phyloP scores from a whole-genome alignment of 2,888 invertebrate species.

The Andrena haemorrhoa region DNA sequence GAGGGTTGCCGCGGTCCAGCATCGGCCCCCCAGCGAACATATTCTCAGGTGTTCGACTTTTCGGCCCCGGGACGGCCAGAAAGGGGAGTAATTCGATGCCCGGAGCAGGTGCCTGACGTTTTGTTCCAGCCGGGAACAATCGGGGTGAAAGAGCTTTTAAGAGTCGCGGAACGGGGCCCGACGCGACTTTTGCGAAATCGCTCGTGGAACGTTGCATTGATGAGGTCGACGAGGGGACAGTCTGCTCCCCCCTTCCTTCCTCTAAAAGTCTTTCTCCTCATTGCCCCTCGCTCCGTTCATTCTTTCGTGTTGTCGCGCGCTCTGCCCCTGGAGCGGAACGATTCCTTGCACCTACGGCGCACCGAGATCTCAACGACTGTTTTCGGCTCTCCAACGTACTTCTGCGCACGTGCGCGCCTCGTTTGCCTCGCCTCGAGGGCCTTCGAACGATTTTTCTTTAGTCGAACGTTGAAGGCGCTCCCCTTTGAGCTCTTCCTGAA shows the following conservation, averaged over 20 bases:
- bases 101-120: constrained; percentile 80
- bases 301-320: constrained; percentile 4
- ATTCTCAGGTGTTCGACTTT: constrained; percentile 70
- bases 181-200: constrained; percentile 63
- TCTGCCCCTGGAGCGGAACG: constrained; percentile 58
- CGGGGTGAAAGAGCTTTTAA: constrained; percentile 66
- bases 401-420: constrained; percentile 77
- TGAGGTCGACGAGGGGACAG: constrained; percentile 36
- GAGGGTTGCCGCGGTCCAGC: constrained; percentile 27
- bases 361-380: constrained; percentile 80
- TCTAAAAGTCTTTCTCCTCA: constrained; percentile 22
- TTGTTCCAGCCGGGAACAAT: constrained; percentile 73
- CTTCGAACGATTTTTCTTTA: constrained; percentile 17
- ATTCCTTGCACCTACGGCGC: constrained; percentile 75
- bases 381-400: constrained; percentile 80
- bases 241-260: neutral
- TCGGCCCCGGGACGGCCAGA: constrained; percentile 49
- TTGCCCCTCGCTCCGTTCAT: constrained; percentile 13
- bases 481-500: too few species aligned
- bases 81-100: constrained; percentile 80
- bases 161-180: constrained; percentile 70
- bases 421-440: constrained; percentile 24
- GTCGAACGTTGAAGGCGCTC: neutral
- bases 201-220: constrained; percentile 35
- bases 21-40: constrained; percentile 74